Evolutionary conservation across 2,113 vertebrate genomes (phyloP).

Genomic region (Perca schrenkii): DNA sequence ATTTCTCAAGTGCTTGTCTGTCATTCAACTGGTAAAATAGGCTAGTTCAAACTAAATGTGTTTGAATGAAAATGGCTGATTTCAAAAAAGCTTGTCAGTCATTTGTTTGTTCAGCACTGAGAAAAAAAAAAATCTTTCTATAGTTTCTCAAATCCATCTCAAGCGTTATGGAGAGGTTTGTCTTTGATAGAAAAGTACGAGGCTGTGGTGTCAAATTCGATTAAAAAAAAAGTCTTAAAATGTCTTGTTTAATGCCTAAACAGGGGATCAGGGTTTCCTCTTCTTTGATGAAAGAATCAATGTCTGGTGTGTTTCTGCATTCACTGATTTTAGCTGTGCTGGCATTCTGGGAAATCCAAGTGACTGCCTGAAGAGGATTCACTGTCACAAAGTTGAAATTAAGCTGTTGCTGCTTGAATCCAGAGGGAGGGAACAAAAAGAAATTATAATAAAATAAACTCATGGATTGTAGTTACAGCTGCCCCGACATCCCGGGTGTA

Average conservation of each 20-base stretch:
- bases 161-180: neutral
- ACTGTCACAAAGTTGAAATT: constrained; percentile 53
- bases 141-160: neutral
- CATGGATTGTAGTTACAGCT: neutral
- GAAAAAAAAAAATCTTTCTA: no score
- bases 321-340: constrained; percentile 27
- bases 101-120: neutral
- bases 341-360: constrained; percentile 63
- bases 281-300: constrained; percentile 44
- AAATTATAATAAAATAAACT: neutral
- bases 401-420: constrained; percentile 35
- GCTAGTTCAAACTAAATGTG: neutral
- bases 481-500: neutral
- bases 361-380: constrained; percentile 45
- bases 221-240: constrained; percentile 30
- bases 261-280: constrained; percentile 20
- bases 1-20: neutral
- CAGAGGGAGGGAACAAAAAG: neutral
- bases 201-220: constrained; percentile 22
- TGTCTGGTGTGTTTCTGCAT: constrained; percentile 31
- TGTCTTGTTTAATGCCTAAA: constrained; percentile 35
- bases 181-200: neutral
- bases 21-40: neutral
- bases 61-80: neutral
- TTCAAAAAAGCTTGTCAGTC: constrained; percentile 9